Conservation (phyloP, 2,888 invertebrate genomes). For the Acanthosepion esculentum region DNA sequence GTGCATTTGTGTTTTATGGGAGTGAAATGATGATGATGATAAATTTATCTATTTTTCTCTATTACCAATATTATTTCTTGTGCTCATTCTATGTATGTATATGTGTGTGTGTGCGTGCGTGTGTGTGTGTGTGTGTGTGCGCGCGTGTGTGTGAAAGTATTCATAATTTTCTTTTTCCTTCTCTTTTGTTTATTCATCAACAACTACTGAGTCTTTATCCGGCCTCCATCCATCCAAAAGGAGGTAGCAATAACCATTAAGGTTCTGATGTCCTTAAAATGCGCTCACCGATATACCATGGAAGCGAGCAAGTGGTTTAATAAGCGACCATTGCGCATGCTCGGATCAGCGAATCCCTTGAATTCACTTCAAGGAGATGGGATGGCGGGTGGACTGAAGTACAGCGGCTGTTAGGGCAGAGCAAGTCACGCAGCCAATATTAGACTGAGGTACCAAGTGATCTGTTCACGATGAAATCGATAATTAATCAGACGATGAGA, state of each 20-base stretch:
- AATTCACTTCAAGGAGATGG: background rate
- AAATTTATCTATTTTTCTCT: no score
- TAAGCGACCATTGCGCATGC: background rate
- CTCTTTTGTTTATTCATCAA: background rate
- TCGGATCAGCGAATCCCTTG: background rate
- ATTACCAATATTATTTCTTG: no score
- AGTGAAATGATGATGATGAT: no score
- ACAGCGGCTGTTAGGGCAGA: background rate
- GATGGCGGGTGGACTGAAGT: background rate
- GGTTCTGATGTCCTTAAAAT: background rate
- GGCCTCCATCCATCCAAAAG: background rate
- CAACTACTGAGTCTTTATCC: background rate
- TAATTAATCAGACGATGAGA: background rate
- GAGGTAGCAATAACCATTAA: background rate
- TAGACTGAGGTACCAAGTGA: background rate
- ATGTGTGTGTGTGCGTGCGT: background rate
- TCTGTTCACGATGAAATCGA: constrained; percentile 33
- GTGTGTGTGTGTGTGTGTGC: background rate
- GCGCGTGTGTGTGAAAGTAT: no score
- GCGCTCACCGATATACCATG: background rate
- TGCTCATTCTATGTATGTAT: no score
- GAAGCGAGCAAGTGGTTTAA: background rate
- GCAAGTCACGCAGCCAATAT: background rate
- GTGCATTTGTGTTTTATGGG: no score
- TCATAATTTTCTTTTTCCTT: no score